phyloP scores from a whole-genome alignment of 2,113 vertebrate genomes.

The Callorhinus ursinus region DNA sequence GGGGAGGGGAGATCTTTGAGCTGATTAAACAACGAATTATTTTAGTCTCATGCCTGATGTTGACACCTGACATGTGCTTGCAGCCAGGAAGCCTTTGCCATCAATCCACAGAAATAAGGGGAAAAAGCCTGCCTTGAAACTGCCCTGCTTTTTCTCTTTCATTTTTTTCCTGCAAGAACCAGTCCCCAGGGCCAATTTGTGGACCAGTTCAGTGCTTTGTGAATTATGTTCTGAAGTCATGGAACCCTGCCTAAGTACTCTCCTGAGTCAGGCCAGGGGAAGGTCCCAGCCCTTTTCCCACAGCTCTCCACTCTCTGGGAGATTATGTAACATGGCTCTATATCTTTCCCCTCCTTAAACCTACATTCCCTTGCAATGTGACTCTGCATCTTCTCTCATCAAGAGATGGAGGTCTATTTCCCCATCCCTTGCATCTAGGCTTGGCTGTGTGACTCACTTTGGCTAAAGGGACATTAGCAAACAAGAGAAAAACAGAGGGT shows the following conservation, averaged over 20 bases:
- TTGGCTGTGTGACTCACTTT: not conserved
- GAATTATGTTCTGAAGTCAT: not conserved
- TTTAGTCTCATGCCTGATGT: not conserved
- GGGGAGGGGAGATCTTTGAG: not conserved
- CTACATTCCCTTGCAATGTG: not conserved
- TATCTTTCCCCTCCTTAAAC: not conserved
- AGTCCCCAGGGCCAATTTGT: not conserved
- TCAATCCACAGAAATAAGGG: not conserved
- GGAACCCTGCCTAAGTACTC: not conserved
- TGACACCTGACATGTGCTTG: not conserved
- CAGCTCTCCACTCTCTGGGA: not conserved
- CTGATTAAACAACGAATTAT: not conserved
- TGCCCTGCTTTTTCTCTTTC: not conserved
- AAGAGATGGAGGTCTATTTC: not conserved
- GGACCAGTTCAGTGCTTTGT: not conserved
- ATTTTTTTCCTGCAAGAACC: not conserved
- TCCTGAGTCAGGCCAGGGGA: not conserved
- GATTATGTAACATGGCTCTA: not conserved
- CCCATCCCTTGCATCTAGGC: not conserved
- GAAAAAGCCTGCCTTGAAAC: not conserved
- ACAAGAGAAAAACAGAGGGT: not conserved
- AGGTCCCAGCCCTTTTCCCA: not conserved
- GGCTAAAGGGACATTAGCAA: not conserved
- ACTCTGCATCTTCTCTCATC: not conserved
- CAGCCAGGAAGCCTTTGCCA: not conserved